These are phyloP conservation scores for Brachylomia viminalis DNA, from an alignment of 2,888 invertebrate genomes.

Conservation along the genomic window DNA sequence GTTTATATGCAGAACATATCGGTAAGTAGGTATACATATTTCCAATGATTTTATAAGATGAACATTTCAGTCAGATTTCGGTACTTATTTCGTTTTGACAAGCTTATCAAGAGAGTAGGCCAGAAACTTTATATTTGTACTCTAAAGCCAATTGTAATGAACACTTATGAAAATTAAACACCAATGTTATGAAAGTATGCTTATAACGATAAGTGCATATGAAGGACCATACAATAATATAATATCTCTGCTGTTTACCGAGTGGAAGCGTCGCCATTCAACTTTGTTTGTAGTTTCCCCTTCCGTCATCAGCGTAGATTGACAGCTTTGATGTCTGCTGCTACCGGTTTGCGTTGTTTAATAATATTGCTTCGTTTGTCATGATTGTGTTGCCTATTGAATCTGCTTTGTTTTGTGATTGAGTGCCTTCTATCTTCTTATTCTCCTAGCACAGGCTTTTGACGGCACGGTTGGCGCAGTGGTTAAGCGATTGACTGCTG, in stretches of 20 bases:
- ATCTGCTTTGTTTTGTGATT: constrained; percentile 6
- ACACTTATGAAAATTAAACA: not conserved
- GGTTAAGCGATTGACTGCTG: no score
- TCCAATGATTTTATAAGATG: no score
- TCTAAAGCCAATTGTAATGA: not conserved
- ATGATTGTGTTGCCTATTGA: constrained; percentile 1
- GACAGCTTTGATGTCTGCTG: constrained; percentile 51
- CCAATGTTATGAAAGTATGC: no score
- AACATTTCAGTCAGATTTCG: no score
- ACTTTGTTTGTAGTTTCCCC: constrained; percentile 30
- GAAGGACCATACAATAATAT: not conserved
- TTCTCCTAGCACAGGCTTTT: no score
- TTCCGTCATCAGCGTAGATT: constrained; percentile 43
- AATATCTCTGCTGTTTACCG: no score
- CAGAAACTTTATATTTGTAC: no score
- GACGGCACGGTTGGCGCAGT: no score
- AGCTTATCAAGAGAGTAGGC: no score
- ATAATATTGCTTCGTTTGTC: constrained; percentile 42
- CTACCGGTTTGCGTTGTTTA: constrained; percentile 10
- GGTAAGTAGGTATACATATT: no score
- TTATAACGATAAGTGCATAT: no score
- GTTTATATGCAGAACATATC: not conserved
- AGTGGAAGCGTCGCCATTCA: constrained; percentile 24
- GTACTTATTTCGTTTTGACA: no score
- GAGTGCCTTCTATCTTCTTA: not conserved